Base-by-base conservation (phyloP, 1,140 invertebrate genomes). In the Drosophila arizonae region DNA sequence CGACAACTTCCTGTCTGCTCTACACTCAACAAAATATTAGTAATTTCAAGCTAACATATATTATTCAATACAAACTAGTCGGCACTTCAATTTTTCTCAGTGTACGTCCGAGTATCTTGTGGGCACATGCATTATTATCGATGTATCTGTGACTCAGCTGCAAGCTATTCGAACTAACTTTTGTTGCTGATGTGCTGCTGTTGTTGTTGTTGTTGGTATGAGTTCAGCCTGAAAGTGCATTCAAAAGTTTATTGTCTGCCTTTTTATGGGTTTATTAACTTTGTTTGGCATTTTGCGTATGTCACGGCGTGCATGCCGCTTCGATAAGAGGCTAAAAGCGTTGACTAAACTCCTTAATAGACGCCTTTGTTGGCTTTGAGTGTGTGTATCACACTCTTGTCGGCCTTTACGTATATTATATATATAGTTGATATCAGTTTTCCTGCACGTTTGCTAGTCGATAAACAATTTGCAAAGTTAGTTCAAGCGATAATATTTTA, bases 261-360 rank as follows among this genome's bases (percentile, higher is more conserved):
- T 71, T 66, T 85, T 88, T 88, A 87, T 88, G 82, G 79, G 82
- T 82, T 87, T 87, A 77, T 87, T 86, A 86, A 87, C 81, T 79
- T 85, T 70, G 45, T 60, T 80, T 74, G 81, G 56, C 54, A 68
- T 81, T 86, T 75, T 43, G 66, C 63, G 46, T 66, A 36, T 41
- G 64, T 26, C 69, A 48, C 57, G 30, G 39, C 65, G 65, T 61
- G 57, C 70, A 56, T 56, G 54, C 66, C 50, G 15, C 36, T 13
- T 8, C 9, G 36, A 46, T 57, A 63, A 52, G 52, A 62, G 65
- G 30, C 39, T 46, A 61, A 52, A n/a, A 55, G 28, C 11, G 45
- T 6, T 52, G 46, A 15, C 11, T 15, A 36, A 63, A 63, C n/a
- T 61, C 48, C 6, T 36, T 48, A 39, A 6, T 48, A 17, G 33